Conservation (phyloP, 2,888 invertebrate genomes). For the Rhingia campestris region DNA sequence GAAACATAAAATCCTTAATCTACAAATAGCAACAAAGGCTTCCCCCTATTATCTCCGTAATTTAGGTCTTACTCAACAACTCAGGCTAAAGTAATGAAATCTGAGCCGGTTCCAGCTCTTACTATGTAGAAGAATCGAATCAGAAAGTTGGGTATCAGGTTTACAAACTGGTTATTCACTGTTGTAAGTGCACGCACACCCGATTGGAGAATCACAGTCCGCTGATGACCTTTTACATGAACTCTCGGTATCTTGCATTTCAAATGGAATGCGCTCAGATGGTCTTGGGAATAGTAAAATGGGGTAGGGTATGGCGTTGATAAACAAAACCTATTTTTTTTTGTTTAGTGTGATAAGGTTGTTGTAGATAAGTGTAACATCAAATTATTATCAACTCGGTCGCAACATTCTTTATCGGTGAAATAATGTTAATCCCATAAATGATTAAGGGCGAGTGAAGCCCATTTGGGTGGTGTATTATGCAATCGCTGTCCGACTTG, state of each 20-base stretch:
- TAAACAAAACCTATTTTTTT: neutral
- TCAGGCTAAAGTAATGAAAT: slow-evolving; percentile 39
- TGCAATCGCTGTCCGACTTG: neutral
- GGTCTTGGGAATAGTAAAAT: slow-evolving; percentile 24
- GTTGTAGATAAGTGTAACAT: slow-evolving; percentile 8
- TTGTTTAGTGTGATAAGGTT: slow-evolving; percentile 19
- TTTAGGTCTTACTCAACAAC: slow-evolving; percentile 40
- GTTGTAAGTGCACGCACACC: slow-evolving; percentile 38
- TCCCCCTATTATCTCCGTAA: slow-evolving; percentile 6
- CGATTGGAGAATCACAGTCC: slow-evolving; percentile 34
- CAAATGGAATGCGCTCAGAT: slow-evolving; percentile 46
- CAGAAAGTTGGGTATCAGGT: slow-evolving; percentile 62
- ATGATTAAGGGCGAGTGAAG: neutral
- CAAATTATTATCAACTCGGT: slow-evolving; percentile 43
- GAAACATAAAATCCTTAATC: slow-evolving; percentile 6
- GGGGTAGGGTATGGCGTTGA: slow-evolving; percentile 24
- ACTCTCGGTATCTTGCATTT: slow-evolving; percentile 57
- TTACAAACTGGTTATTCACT: slow-evolving; percentile 62
- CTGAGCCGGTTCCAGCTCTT: slow-evolving; percentile 40
- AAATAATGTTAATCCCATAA: slow-evolving; percentile 29
- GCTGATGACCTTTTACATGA: slow-evolving; percentile 63
- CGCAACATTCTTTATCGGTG: slow-evolving; percentile 34
- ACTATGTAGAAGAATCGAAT: slow-evolving; percentile 45
- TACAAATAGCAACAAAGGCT: slow-evolving; percentile 28
- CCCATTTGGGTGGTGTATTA: neutral